phyloP scores from a whole-genome alignment of 2,888 invertebrate genomes.

The Napeogenes inachia region DNA sequence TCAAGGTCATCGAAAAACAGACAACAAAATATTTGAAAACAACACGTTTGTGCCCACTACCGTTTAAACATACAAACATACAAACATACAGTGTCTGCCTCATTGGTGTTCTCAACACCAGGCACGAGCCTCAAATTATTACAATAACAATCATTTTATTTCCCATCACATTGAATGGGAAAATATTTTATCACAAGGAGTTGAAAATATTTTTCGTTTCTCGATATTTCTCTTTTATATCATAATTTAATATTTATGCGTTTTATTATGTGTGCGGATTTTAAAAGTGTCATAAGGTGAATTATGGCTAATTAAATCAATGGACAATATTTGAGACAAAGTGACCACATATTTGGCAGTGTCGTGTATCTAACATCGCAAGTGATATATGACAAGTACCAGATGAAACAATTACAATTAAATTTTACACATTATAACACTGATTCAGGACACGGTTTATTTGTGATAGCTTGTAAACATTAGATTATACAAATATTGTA shows the following conservation, averaged over 20 bases:
- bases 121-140: slow-evolving; percentile 14
- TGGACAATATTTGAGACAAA: slow-evolving; percentile 27
- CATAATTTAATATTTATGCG: background rate
- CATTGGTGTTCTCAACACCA: slow-evolving; percentile 24
- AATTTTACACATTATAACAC: background rate
- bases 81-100: slow-evolving; percentile 19
- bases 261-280: slow-evolving; percentile 1
- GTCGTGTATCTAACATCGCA: slow-evolving; percentile 28
- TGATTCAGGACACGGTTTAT: background rate
- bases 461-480: background rate
- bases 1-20: slow-evolving; percentile 10
- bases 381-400: background rate
- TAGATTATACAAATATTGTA: too few relatives aligned
- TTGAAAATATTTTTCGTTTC: background rate
- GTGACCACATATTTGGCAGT: slow-evolving; percentile 36
- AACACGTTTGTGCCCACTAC: slow-evolving; percentile 34
- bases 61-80: slow-evolving; percentile 28
- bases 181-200: background rate
- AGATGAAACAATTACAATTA: background rate
- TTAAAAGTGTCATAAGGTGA: background rate
- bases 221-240: background rate
- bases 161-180: background rate
- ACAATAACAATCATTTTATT: background rate
- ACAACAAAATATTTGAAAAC: slow-evolving; percentile 18
- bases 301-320: slow-evolving; percentile 12